Base-by-base conservation (phyloP, 2,888 invertebrate species). In the Drosophila meridionalis region DNA sequence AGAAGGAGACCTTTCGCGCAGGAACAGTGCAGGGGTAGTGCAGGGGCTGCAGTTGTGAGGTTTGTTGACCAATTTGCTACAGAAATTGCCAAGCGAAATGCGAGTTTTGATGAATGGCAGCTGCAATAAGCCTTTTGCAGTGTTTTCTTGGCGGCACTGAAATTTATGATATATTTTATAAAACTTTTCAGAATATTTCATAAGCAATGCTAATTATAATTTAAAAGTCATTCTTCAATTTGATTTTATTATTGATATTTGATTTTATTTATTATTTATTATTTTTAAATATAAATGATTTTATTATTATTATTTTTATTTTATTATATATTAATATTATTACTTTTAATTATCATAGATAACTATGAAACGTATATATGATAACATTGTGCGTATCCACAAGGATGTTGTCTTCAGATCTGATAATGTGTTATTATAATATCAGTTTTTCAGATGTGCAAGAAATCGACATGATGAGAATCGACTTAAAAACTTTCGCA, bases 81-180 rank as follows among this genome's bases (percentile, higher is more conserved):
- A 53, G 55, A 63, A 85, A 78, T 81, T 66, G 62, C 52, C 55
- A 52, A 61, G 55, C 52, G 63, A 60, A 83, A 50, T 59, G 40
- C 65, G 50, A 38, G 3, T 9, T 20, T 20, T 45, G 56, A 66
- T 70, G 43, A 56, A 78, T 65, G 50, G 26, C 63, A 67, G 30
- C 2, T 55, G 14, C 67, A 40, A 40, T 34, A 48, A 58, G 12
- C 30, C 30, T 58, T 38, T 12, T 14, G 2, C 14, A 3, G 11
- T 26, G 11, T 43, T 43, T 4, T 12, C 4, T 26, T 20, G 4
- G 9, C 12, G 34, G 8, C 6, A 12, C 2, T 12, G 11, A 4
- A 7, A n/a, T 30, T 11, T 8, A 26, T 20, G 4, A 20, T 1
- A 34, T 12, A 34, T 20, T 9, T 32, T 3, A 43, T 26, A 8